Evolutionary conservation across 1,140 invertebrate species (phyloP).

Genomic region (Calliphora vicina): DNA sequence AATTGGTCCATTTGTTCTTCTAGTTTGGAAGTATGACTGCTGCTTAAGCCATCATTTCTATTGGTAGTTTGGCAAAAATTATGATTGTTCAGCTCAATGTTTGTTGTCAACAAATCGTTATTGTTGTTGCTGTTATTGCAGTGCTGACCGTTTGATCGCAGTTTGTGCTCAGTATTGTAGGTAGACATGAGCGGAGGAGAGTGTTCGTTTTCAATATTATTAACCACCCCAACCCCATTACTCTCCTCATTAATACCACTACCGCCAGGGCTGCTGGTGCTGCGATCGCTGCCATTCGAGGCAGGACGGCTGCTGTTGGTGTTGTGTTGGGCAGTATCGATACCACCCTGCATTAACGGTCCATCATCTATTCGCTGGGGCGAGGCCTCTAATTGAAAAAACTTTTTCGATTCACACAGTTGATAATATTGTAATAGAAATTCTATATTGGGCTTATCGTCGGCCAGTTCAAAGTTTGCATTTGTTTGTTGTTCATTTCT

Average conservation of each 20-base stretch:
- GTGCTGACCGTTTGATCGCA: background rate
- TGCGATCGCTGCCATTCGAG: background rate
- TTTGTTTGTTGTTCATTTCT: conserved; percentile 41
- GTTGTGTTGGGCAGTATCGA: background rate
- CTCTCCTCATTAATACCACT: background rate
- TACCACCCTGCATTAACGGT: background rate
- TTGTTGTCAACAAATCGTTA: background rate
- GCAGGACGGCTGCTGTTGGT: background rate
- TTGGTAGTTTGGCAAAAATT: background rate
- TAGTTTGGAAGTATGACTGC: background rate
- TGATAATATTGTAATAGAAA: conserved; percentile 61
- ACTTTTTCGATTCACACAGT: conserved; percentile 61
- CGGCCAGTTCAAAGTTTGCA: conserved; percentile 37
- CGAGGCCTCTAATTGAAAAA: conserved; percentile 64
- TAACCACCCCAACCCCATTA: background rate
- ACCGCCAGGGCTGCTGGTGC: background rate
- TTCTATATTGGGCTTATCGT: conserved; percentile 55
- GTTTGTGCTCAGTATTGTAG: background rate
- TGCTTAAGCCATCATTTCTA: background rate
- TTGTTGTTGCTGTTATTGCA: background rate
- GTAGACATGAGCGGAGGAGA: background rate
- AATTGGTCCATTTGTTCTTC: conserved; percentile 9
- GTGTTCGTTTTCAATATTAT: background rate
- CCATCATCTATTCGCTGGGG: conserved; percentile 56
- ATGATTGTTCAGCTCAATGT: background rate